phyloP scores from a whole-genome alignment of 1,140 invertebrate genomes.

The Nixonia krombeini region DNA sequence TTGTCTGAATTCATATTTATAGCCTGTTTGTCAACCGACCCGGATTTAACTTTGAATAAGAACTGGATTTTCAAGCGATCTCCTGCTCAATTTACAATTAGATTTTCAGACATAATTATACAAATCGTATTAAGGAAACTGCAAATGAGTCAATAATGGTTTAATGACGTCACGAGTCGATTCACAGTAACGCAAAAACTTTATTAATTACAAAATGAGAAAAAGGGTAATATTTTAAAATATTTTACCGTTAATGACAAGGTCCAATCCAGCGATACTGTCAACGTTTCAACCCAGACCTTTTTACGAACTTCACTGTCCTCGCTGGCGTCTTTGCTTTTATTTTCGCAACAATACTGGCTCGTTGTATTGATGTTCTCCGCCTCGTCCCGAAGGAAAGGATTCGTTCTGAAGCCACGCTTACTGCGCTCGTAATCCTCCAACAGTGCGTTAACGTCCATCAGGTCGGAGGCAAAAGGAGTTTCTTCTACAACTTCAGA shows the following conservation, averaged over 20 bases:
- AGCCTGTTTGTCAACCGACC: too few relatives aligned
- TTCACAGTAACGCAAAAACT: too few relatives aligned
- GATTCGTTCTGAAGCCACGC: constrained; percentile 70
- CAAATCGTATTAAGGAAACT: too few relatives aligned
- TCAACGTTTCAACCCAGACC: constrained; percentile 78
- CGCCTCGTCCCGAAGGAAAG: constrained; percentile 55
- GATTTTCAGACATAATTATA: too few relatives aligned
- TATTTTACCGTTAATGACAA: constrained; percentile 59
- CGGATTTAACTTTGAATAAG: too few relatives aligned
- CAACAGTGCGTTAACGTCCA: constrained; percentile 72
- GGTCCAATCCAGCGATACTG: constrained; percentile 73
- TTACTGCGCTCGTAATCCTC: constrained; percentile 77
- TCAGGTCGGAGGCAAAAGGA: constrained; percentile 11
- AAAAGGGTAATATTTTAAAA: background rate
- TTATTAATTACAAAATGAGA: too few relatives aligned
- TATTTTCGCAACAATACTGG: constrained; percentile 77
- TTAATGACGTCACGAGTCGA: too few relatives aligned
- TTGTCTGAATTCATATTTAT: too few relatives aligned
- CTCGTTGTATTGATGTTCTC: constrained; percentile 14
- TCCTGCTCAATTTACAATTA: too few relatives aligned
- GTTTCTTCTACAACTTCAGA: too few relatives aligned
- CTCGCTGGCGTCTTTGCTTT: constrained; percentile 85
- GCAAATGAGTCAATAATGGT: too few relatives aligned
- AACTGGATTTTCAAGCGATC: too few relatives aligned
- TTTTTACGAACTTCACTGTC: constrained; percentile 78